A percentile compares a stretch with the other conserved stretches of the same genome.
phyloP scores from a whole-genome alignment of 2,797 vertebrate genomes.

The Pantherophis alleghaniensis region DNA sequence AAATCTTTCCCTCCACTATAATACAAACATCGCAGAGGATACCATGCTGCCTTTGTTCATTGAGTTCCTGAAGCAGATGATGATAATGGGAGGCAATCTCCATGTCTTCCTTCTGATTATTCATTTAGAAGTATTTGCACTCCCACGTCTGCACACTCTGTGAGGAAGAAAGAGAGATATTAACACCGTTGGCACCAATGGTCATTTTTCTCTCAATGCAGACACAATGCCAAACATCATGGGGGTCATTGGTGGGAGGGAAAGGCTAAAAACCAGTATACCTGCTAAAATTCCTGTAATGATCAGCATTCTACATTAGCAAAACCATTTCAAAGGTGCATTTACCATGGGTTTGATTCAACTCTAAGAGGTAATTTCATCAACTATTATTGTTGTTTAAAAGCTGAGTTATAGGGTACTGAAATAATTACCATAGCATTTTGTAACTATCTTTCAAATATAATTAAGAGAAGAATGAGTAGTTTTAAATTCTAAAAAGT shows the following conservation, averaged over 20 bases:
- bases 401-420: neutral
- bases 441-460: neutral
- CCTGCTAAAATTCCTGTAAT: neutral
- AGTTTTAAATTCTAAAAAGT: neutral
- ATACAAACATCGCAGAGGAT: conserved; percentile 95
- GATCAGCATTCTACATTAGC: neutral
- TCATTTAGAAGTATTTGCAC: conserved; percentile 86
- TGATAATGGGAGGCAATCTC: conserved; percentile 98
- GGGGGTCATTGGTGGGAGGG: neutral
- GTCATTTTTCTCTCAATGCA: neutral
- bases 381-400: neutral
- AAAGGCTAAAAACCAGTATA: neutral
- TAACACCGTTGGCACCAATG: neutral
- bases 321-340: neutral
- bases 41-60: conserved; percentile 95
- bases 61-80: conserved; percentile 93
- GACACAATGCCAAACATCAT: neutral
- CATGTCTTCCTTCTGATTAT: conserved; percentile 98
- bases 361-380: neutral
- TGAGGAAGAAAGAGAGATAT: conserved; percentile 27
- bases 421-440: neutral
- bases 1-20: conserved; percentile 95
- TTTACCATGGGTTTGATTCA: neutral
- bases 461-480: neutral
- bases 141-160: conserved; percentile 72